Conservation (phyloP, 2,797 vertebrate genomes). For the Neoniphon sammara region DNA sequence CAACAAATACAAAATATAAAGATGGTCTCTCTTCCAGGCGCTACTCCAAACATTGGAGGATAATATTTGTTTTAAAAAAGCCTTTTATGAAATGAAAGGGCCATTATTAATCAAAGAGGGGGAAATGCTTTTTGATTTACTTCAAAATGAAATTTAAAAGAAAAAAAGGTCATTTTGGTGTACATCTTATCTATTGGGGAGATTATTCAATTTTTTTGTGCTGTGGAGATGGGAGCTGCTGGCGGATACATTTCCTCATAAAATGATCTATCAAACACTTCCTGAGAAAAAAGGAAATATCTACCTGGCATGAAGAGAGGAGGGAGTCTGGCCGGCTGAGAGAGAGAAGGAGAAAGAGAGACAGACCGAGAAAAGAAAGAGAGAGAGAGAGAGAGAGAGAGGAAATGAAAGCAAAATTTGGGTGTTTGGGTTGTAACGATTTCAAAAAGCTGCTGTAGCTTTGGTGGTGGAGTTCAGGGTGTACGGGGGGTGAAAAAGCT, state of each 20-base stretch:
- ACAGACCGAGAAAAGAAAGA: background rate
- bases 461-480: slow-evolving; percentile 4
- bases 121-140: background rate
- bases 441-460: background rate
- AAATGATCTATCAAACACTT: slow-evolving; percentile 74
- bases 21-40: slow-evolving; percentile 67
- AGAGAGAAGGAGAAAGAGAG: background rate
- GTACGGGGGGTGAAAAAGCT: background rate
- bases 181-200: slow-evolving; percentile 13
- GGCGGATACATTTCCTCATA: slow-evolving; percentile 74
- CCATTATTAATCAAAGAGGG: slow-evolving; percentile 26
- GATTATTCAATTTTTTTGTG: slow-evolving; percentile 43
- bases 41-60: slow-evolving; percentile 80
- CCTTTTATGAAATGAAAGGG: slow-evolving; percentile 64
- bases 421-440: background rate
- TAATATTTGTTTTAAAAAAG: slow-evolving; percentile 38
- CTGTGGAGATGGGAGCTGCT: slow-evolving; percentile 63
- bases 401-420: background rate
- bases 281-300: slow-evolving; percentile 81
- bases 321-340: no score
- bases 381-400: background rate
- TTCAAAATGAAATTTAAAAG: no score
- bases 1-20: slow-evolving; percentile 69
- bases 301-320: slow-evolving; percentile 64
- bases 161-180: slow-evolving; percentile 8